A percentile compares a stretch with the other conserved stretches of the same genome.
phyloP scores from a whole-genome alignment of 2,888 invertebrate species.

The Eupithecia tripunctaria region DNA sequence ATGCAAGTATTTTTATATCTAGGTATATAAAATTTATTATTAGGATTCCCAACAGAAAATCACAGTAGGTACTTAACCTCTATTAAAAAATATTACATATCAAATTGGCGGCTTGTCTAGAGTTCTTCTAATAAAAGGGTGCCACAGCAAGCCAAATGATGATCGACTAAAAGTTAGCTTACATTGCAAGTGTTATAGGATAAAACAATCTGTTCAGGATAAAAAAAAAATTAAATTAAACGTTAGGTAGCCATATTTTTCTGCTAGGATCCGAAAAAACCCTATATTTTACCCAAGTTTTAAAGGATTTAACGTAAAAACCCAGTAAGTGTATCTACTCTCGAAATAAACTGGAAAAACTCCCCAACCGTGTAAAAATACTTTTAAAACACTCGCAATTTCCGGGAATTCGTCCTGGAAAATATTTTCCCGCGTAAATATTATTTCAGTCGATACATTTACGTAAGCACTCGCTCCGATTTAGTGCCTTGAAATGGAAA shows the following conservation, averaged over 20 bases:
- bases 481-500: slow-evolving; percentile 69
- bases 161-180: no score
- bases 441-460: slow-evolving; percentile 74
- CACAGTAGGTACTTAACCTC: no score
- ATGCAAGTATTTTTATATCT: no score
- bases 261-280: background rate
- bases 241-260: background rate
- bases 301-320: background rate
- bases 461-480: slow-evolving; percentile 60
- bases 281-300: background rate
- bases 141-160: no score
- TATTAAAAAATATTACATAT: no score
- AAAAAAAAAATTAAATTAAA: no score
- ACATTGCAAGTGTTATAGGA: no score
- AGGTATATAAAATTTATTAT: no score
- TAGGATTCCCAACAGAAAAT: no score
- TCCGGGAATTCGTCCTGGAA: slow-evolving; percentile 30
- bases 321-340: background rate
- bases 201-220: no score
- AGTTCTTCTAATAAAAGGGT: no score
- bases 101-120: no score
- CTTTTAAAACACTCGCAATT: slow-evolving; percentile 31
- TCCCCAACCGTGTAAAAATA: slow-evolving; percentile 22
- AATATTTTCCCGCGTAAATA: slow-evolving; percentile 51
- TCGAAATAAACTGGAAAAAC: background rate